Base-by-base conservation (phyloP, 2,888 invertebrate genomes). In the Lissonota sp. region DNA sequence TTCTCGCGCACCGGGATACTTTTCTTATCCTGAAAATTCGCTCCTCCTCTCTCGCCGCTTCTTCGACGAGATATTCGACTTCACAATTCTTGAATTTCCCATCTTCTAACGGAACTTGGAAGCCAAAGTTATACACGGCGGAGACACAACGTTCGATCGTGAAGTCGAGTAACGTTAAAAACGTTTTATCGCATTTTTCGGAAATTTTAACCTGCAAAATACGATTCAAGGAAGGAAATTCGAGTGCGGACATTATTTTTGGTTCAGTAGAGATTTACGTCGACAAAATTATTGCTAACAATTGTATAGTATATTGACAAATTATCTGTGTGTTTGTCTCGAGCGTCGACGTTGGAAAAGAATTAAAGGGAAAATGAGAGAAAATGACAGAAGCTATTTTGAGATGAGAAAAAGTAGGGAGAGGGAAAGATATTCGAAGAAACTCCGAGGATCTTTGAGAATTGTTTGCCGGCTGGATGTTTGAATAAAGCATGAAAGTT, bases 401-500 rank as follows among this genome's bases (percentile, higher is more conserved):
- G 69, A 63, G 63, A 46, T 79, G 79, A 79, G 39, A 79, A 40
- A 67, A 44, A 46, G 55, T 44, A 69, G 12, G 46, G 62, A 51
- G 69, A 37, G 46, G 7, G 49, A 67, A 72, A 62, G 12, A 72
- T 39, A 67, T 51, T 51, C 57, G 63, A 55, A n/a, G 73, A 57
- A 79, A 79, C 79, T 79, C 69, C 79, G 74, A 79, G 69, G 69
- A 79, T 79, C 79, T 79, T 79, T 69, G 79, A 74, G 79, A 73
- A 79, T 69, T 79, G 79, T 79, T 79, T 79, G 79, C 63, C 62
- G 63, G 74, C 79, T 74, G 63, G 69, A 74, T 67, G 79, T 79
- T 79, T 79, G 79, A 79, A 79, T 79, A 79, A 79, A 79, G 79
- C 79, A 79, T 79, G 63, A 73, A 79, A 74, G 79, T 79, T 79